A percentile compares a stretch with the other conserved stretches of the same genome.
phyloP scores from a whole-genome alignment of 2,797 vertebrate genomes.

The Dromococcyx pavoninus region DNA sequence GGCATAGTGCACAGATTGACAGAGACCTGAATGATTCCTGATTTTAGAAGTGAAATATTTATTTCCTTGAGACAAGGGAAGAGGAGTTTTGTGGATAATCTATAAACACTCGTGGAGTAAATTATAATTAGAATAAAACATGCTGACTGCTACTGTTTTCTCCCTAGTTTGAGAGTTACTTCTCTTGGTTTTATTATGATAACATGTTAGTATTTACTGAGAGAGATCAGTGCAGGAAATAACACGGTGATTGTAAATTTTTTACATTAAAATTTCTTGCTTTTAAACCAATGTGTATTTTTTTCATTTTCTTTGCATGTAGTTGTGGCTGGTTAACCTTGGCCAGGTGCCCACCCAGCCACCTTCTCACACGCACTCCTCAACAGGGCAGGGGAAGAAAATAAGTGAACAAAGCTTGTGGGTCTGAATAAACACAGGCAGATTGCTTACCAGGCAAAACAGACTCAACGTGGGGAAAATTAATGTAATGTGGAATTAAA shows the following conservation, averaged over 20 bases:
- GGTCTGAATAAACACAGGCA: not conserved
- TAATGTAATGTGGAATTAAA: not conserved
- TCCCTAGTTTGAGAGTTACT: not conserved
- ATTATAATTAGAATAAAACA: not conserved
- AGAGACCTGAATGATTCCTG: not conserved
- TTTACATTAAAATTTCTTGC: constrained; percentile 23
- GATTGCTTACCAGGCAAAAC: not conserved
- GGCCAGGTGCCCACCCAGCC: not conserved
- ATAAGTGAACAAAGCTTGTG: accelerated
- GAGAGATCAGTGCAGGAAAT: not conserved
- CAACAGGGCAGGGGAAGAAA: not conserved
- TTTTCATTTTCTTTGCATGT: not conserved
- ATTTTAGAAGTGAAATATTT: not conserved
- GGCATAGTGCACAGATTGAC: not conserved
- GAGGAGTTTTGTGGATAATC: not conserved
- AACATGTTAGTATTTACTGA: not conserved
- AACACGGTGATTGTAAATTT: not conserved
- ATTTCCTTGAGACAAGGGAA: not conserved
- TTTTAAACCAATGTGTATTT: not conserved
- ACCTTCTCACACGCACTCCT: not conserved
- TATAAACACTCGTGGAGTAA: not conserved
- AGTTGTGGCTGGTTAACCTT: not conserved
- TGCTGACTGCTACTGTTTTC: not conserved
- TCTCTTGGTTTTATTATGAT: not conserved
- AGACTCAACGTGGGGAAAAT: not conserved